These are phyloP conservation scores for Galendromus occidentalis DNA, from an alignment of 1,140 invertebrate species.

Conservation along the genomic window DNA sequence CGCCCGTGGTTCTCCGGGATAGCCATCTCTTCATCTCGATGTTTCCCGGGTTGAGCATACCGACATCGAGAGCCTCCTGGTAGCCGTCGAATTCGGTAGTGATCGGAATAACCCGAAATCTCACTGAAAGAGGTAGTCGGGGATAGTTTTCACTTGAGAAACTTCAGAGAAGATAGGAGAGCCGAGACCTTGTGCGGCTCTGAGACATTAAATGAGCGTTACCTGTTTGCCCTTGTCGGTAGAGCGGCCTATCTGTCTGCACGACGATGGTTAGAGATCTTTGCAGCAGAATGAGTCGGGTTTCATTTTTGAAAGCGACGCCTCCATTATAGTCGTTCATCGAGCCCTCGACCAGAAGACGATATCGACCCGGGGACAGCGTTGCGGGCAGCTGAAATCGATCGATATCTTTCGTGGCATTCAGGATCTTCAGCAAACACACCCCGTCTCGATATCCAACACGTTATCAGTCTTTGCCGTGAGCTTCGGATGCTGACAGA, in stretches of 20 bases:
- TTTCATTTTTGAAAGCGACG: neutral
- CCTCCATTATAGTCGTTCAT: constrained; percentile 7
- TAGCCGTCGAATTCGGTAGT: neutral
- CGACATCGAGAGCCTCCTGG: neutral
- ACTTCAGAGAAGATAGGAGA: no score
- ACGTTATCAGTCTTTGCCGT: no score
- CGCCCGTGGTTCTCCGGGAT: neutral
- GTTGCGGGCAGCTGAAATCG: neutral
- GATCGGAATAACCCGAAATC: neutral
- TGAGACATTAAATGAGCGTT: neutral
- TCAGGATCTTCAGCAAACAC: no score
- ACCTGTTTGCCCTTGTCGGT: neutral
- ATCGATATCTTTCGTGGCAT: no score
- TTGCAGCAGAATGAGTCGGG: neutral
- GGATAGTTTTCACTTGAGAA: no score
- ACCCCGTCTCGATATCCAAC: no score
- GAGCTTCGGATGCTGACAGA: no score
- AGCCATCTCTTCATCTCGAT: neutral
- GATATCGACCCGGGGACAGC: neutral
- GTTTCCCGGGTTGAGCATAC: neutral
- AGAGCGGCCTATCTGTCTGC: neutral
- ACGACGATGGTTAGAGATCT: neutral
- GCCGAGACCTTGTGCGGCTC: no score
- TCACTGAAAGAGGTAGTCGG: neutral
- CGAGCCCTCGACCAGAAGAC: neutral